Percentiles rank a stretch among this genome's conserved stretches.
Conservation (phyloP, 2,113 vertebrate genomes). For the Carettochelys insculpta region DNA sequence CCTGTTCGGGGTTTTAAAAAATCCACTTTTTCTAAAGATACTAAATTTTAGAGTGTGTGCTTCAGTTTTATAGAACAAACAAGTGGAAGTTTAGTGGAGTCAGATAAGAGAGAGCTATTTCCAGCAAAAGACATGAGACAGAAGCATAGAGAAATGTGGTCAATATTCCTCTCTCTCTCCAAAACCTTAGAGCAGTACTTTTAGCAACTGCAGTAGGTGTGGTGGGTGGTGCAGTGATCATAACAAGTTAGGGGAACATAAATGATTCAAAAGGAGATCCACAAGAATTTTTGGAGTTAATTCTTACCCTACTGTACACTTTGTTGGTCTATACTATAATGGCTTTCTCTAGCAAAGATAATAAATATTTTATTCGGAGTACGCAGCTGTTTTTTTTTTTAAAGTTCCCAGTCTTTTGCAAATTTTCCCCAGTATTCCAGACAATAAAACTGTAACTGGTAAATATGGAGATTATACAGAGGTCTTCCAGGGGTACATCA, state of each 20-base stretch:
- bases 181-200: neutral
- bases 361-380: neutral
- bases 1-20: neutral
- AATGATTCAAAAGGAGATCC: neutral
- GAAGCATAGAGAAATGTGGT: neutral
- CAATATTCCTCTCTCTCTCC: neutral
- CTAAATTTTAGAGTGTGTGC: neutral
- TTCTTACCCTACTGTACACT: neutral
- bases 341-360: neutral
- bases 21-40: neutral
- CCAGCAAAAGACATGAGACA: neutral
- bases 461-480: neutral
- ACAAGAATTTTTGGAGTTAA: neutral
- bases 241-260: neutral
- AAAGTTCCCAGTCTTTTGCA: neutral
- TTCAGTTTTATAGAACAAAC: neutral
- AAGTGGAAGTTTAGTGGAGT: neutral
- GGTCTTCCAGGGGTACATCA: too few relatives aligned
- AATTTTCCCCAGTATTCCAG: neutral
- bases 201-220: neutral
- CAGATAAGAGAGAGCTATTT: neutral
- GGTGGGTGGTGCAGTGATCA: neutral
- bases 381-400: neutral
- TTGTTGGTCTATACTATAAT: neutral
- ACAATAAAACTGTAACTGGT: neutral